Percentiles rank a stretch among this genome's conserved stretches.
phyloP scores from a whole-genome alignment of 2,113 vertebrate species.

The Eira barbara region DNA sequence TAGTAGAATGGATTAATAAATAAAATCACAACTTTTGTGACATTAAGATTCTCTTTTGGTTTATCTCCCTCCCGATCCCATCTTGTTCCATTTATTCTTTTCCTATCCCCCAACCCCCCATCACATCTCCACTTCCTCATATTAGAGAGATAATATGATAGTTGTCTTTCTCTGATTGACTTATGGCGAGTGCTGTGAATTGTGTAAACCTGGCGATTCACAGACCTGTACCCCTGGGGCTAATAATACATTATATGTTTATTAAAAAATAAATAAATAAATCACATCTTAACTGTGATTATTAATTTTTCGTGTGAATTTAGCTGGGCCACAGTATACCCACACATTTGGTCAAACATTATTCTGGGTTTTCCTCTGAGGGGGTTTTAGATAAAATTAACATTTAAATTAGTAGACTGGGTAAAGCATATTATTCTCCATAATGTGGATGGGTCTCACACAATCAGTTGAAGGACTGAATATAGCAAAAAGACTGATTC shows the following conservation, averaged over 20 bases:
- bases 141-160: too few relatives aligned
- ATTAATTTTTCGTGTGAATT: not conserved
- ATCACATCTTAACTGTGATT: not conserved
- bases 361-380: not conserved
- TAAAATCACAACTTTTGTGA: not conserved
- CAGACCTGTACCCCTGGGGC: too few relatives aligned
- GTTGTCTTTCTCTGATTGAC: too few relatives aligned
- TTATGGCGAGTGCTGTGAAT: too few relatives aligned
- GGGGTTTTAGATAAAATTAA: not conserved
- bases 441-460: not conserved
- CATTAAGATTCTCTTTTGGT: too few relatives aligned
- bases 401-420: not conserved
- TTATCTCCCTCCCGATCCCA: too few relatives aligned
- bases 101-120: too few relatives aligned
- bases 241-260: too few relatives aligned
- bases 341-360: not conserved
- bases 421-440: not conserved
- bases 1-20: not conserved
- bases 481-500: not conserved
- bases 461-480: not conserved
- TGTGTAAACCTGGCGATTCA: too few relatives aligned
- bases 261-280: not conserved
- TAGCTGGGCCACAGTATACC: not conserved
- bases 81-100: too few relatives aligned
- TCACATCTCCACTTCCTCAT: too few relatives aligned